These are phyloP conservation scores for Calyptommatus sinebrachiatus DNA, from an alignment of 2,113 vertebrate genomes.

Conservation along the genomic window DNA sequence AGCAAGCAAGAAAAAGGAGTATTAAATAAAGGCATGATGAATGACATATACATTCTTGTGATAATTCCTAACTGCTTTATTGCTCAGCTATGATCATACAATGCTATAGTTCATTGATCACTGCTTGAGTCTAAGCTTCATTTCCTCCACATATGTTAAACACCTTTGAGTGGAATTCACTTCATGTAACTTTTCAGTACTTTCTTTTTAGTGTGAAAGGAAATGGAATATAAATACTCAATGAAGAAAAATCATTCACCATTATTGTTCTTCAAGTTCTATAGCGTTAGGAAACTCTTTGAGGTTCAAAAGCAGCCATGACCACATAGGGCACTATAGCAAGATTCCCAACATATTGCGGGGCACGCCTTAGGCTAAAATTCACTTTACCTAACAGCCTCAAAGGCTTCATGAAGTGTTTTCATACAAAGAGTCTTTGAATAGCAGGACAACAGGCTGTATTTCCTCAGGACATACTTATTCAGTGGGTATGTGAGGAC, in stretches of 20 bases:
- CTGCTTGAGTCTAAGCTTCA: conserved; percentile 71
- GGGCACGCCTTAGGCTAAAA: conserved; percentile 56
- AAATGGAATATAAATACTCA: conserved; percentile 67
- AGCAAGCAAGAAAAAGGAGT: conserved; percentile 59
- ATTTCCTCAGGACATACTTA: conserved; percentile 5
- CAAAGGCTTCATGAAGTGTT: conserved; percentile 47
- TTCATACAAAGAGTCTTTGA: conserved; percentile 3
- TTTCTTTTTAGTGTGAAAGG: conserved; percentile 66
- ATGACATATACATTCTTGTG: conserved; percentile 67
- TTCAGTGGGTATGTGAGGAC: not conserved
- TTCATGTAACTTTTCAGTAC: conserved; percentile 68
- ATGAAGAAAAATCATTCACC: conserved; percentile 59
- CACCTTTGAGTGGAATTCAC: conserved; percentile 70
- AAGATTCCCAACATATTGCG: conserved; percentile 58
- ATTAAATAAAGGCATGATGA: conserved; percentile 65
- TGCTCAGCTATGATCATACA: conserved; percentile 68
- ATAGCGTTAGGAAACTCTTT: conserved; percentile 57
- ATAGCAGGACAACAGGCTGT: conserved; percentile 33
- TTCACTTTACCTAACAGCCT: conserved; percentile 50
- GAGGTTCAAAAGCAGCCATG: conserved; percentile 61
- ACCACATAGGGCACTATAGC: conserved; percentile 64
- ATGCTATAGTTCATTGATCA: conserved; percentile 69
- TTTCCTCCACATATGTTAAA: conserved; percentile 69
- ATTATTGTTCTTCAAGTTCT: conserved; percentile 68
- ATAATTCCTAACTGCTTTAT: conserved; percentile 70